These are phyloP conservation scores for Habropoda laboriosa DNA, from an alignment of 1,140 invertebrate genomes.

Conservation along the genomic window DNA sequence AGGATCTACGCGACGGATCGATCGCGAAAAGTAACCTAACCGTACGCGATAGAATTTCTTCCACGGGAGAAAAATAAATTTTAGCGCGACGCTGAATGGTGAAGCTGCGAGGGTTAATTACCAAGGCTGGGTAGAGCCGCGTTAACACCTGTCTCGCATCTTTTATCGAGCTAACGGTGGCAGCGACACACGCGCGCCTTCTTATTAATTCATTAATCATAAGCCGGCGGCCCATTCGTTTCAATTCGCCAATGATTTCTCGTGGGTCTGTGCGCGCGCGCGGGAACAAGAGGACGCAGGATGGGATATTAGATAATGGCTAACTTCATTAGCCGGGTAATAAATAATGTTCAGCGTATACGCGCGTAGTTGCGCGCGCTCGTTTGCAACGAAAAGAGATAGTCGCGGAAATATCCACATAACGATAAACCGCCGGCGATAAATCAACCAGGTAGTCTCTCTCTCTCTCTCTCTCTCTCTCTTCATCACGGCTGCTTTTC, in stretches of 20 bases:
- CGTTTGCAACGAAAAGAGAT: constrained; percentile 36
- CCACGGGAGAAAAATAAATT: neutral
- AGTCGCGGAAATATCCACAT: constrained; percentile 49
- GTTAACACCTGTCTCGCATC: constrained; percentile 58
- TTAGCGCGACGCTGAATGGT: neutral
- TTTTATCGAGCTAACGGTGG: constrained; percentile 45
- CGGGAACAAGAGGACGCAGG: constrained; percentile 33
- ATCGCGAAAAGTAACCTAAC: neutral
- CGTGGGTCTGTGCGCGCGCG: neutral
- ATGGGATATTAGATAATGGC: constrained; percentile 65
- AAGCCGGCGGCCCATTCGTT: constrained; percentile 36
- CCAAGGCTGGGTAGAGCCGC: neutral
- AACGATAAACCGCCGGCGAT: constrained; percentile 55
- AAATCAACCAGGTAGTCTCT: constrained; percentile 39
- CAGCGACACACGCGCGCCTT: constrained; percentile 37
- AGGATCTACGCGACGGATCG: neutral
- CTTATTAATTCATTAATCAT: constrained; percentile 67
- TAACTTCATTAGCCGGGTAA: constrained; percentile 60
- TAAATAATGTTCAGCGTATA: constrained; percentile 55
- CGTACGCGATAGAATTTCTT: too few relatives aligned
- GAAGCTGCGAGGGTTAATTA: constrained; percentile 50
- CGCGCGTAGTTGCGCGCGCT: constrained; percentile 21
- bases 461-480: neutral
- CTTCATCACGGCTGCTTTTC: constrained; percentile 34
- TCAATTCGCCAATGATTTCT: constrained; percentile 49